Evolutionary conservation across 2,888 invertebrate species (phyloP), one percentile per base, ranked within the genome.

Genomic region (Limnephilus lunatus): DNA sequence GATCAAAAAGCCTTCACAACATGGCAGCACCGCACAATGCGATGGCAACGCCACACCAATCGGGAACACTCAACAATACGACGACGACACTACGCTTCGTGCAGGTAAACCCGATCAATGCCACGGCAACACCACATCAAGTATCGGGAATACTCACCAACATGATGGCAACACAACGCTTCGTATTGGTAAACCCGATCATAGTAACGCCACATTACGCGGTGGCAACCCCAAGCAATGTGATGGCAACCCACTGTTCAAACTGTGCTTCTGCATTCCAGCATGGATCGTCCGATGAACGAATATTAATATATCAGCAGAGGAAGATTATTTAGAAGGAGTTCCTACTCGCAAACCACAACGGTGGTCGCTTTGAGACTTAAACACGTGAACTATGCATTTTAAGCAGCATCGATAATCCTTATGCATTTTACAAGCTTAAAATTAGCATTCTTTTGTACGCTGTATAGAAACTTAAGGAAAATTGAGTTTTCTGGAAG

Each of bases 211-310:
- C 25, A 25, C 68, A n/a, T 25, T 68, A 68, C 68, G 9, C 68
- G 68, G 25, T n/a, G 68, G 68, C 68, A 68, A 68, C 68, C 9
- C 68, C 68, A 68, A 68, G 48, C 39, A 86, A 86, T 44, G 44
- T 31, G 68, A 39, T 85, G 91, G 93, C 91, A 93, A 91, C 81
- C 91, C 92, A 81, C 91, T 93, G 82, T 92, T 93, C 35, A 92
- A 88, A 88, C 82, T 93, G 86, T 93, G 93, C 85, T 93, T 93
- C 53, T 93, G 92, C 85, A 88, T 91, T 91, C 91, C 91, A 30
- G 32, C 81, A 89, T 91, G 91, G 91, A 88, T 91, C 35, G 48
- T 48, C 30, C 82, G 87, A 44, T 91, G 86, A 82, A 48, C 82
- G 31, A 68, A 68, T 68, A 68, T 25, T 68, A n/a, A 68, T 68